These are phyloP conservation scores for Clarias pachynema DNA, from an alignment of 2,797 vertebrate genomes.

Conservation along the genomic window DNA sequence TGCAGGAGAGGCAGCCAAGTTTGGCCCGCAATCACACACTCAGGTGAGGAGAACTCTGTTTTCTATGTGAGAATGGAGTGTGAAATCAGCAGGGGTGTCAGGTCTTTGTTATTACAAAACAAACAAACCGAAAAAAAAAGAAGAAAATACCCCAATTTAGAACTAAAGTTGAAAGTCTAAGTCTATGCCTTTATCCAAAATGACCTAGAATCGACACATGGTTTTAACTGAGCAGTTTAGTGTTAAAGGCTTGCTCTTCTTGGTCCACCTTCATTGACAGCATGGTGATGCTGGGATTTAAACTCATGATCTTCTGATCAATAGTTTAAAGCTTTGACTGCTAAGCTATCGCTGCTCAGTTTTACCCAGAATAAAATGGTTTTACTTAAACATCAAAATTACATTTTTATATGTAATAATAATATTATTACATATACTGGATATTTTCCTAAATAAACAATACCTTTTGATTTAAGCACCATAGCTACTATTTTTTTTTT, in stretches of 20 bases:
- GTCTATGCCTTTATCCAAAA: background rate
- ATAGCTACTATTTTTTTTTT: background rate
- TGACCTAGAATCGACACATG: background rate
- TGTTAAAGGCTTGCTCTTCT: background rate
- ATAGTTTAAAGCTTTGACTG: background rate
- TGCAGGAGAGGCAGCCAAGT: constrained; percentile 94
- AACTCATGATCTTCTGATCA: background rate
- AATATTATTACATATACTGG: background rate
- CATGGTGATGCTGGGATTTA: background rate
- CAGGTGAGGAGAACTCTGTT: constrained; percentile 74
- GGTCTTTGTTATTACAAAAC: too few relatives aligned
- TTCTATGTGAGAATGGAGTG: background rate
- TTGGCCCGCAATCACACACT: constrained; percentile 89
- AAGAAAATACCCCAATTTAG: background rate
- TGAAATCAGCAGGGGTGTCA: background rate
- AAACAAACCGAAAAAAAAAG: too few relatives aligned
- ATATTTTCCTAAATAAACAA: background rate
- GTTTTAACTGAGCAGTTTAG: background rate
- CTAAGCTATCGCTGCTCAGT: background rate
- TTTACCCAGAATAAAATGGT: background rate
- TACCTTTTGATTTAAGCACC: background rate
- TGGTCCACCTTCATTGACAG: background rate
- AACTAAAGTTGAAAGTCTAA: background rate
- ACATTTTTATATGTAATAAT: background rate
- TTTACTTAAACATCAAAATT: background rate